Evolutionary conservation across 2,113 vertebrate species (phyloP).

Genomic region (Cottus gobio): DNA sequence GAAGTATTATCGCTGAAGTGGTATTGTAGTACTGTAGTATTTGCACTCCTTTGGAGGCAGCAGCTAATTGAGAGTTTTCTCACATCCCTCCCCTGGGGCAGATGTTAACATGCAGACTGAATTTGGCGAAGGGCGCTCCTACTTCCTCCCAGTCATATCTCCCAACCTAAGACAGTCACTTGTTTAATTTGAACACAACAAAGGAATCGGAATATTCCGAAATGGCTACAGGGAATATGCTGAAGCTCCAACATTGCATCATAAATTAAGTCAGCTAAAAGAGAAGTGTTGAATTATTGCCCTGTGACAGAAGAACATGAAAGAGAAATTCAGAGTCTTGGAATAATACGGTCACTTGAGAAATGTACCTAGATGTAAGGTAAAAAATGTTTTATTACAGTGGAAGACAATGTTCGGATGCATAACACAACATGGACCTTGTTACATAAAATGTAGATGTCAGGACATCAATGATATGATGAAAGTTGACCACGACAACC

Average conservation of each 20-base stretch:
- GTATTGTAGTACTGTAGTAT: too few relatives aligned
- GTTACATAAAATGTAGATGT: too few relatives aligned
- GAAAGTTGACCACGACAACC: neutral
- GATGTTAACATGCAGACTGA: constrained; percentile 35
- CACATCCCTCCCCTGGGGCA: constrained; percentile 22
- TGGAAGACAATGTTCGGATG: neutral
- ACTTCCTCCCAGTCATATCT: neutral
- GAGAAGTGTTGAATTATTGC: neutral
- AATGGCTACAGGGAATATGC: constrained; percentile 35
- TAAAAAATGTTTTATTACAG: neutral
- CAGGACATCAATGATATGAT: neutral
- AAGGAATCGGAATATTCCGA: constrained; percentile 52
- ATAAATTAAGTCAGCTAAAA: constrained; percentile 42
- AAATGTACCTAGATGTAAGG: neutral
- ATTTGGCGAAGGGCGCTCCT: constrained; percentile 20
- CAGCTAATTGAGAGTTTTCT: constrained; percentile 54
- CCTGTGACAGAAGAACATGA: neutral
- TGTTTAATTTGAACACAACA: constrained; percentile 49
- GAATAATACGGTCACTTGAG: neutral
- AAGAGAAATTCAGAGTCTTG: neutral
- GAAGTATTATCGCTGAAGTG: neutral
- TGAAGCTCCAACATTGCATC: constrained; percentile 30
- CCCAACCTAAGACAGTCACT: neutral
- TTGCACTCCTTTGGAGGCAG: constrained; percentile 20
- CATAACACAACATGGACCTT: neutral